A percentile compares a stretch with the other conserved stretches of the same genome.
Conservation (phyloP, 2,113 vertebrate genomes). For the Thoracochromis brauschi region DNA sequence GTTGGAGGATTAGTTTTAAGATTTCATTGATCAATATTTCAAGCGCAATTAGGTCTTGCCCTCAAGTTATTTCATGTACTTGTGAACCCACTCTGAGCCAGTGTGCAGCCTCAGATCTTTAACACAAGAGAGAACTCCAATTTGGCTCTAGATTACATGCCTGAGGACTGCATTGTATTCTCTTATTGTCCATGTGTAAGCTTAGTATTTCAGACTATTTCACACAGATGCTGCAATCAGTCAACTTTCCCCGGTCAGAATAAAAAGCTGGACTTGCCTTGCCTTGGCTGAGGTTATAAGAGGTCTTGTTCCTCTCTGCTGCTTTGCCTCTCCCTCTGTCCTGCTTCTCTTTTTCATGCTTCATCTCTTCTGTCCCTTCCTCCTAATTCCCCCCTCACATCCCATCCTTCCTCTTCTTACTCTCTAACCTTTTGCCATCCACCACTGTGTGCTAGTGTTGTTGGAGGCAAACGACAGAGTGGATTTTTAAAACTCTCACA, state of each 20-base stretch:
- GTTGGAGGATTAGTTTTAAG: slow-evolving; percentile 3
- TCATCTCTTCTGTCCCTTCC: not conserved
- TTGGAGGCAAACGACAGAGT: not conserved
- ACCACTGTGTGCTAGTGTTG: not conserved
- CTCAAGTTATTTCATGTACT: slow-evolving; percentile 16
- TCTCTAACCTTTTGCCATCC: not conserved
- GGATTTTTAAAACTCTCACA: slow-evolving; percentile 9
- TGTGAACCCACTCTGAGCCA: slow-evolving; percentile 8
- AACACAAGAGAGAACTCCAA: not conserved
- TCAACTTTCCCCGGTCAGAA: not conserved
- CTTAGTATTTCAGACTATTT: not conserved
- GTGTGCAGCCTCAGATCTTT: not conserved
- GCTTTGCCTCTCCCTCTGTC: not conserved
- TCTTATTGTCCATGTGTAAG: not conserved
- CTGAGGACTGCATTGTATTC: not conserved
- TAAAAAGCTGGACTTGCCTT: not conserved
- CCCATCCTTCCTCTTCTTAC: not conserved
- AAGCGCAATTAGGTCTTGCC: slow-evolving; percentile 22
- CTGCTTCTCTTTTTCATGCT: not conserved
- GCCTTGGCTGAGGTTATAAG: not conserved
- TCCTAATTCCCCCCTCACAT: not conserved
- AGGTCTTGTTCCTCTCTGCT: not conserved
- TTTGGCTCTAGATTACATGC: not conserved
- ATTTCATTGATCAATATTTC: slow-evolving; percentile 45
- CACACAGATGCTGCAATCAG: not conserved